These are phyloP conservation scores for Anhinga anhinga DNA, from an alignment of 2,113 vertebrate species.

Conservation along the genomic window DNA sequence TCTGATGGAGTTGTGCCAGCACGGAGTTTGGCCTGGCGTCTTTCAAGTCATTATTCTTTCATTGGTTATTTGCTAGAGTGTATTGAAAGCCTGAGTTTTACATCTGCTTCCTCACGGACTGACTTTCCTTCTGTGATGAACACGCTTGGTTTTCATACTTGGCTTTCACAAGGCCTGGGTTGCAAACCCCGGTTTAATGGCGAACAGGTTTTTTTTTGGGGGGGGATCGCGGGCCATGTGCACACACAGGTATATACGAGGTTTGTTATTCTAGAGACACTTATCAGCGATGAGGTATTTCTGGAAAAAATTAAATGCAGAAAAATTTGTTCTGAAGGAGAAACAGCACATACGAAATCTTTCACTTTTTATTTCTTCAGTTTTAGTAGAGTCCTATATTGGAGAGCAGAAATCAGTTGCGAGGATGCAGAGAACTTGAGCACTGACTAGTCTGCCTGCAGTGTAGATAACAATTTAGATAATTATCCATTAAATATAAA, in stretches of 20 bases:
- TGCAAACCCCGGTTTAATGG: background rate
- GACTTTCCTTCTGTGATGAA: background rate
- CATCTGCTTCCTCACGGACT: background rate
- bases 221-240: accelerated
- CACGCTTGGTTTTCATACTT: background rate
- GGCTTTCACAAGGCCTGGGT: background rate
- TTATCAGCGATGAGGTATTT: background rate
- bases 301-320: background rate
- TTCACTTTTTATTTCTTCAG: background rate
- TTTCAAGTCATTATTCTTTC: conserved; percentile 10
- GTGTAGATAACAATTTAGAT: background rate
- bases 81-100: background rate
- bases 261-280: background rate
- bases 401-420: background rate
- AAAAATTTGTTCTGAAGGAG: background rate
- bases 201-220: background rate
- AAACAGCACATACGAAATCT: background rate
- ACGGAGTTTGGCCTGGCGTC: background rate
- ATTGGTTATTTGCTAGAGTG: background rate
- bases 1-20: background rate
- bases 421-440: background rate
- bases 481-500: background rate
- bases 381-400: background rate
- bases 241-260: accelerated
- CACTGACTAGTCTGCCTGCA: background rate